Conservation (phyloP, 2,888 invertebrate species). For the Tipula vernalis region DNA sequence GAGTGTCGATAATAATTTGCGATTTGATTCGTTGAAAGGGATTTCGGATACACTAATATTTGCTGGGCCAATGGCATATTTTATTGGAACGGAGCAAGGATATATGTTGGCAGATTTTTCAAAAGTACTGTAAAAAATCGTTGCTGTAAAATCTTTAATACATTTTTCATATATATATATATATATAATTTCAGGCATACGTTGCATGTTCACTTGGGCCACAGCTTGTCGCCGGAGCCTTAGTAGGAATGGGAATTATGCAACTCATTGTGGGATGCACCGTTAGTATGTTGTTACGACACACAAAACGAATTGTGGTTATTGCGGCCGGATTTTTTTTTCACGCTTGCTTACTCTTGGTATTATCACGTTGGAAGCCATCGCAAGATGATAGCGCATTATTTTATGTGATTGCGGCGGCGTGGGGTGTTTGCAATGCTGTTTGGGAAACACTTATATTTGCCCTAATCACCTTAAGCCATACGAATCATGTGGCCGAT, state of each 20-base stretch:
- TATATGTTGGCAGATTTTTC: constrained; percentile 74
- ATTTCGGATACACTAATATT: constrained; percentile 42
- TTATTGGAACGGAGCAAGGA: constrained; percentile 73
- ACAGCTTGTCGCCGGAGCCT: constrained; percentile 57
- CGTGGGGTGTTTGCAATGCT: constrained; percentile 78
- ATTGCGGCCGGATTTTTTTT: constrained; percentile 71
- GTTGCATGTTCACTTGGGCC: constrained; percentile 71
- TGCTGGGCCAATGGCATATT: constrained; percentile 63
- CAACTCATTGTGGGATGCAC: constrained; percentile 68
- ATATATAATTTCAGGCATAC: constrained; percentile 54
- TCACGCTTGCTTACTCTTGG: constrained; percentile 64
- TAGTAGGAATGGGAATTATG: constrained; percentile 59
- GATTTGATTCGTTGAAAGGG: constrained; percentile 40
- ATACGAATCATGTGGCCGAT: constrained; percentile 32
- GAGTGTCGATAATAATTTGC: constrained; percentile 29
- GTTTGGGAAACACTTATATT: constrained; percentile 63
- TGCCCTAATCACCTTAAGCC: constrained; percentile 33
- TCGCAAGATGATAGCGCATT: constrained; percentile 68
- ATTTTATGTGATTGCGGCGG: constrained; percentile 71
- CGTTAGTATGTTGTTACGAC: constrained; percentile 64
- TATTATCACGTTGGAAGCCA: constrained; percentile 66
- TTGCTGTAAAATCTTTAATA: background rate
- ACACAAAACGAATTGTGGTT: constrained; percentile 59
- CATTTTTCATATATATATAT: background rate
- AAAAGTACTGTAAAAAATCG: constrained; percentile 40